A percentile compares a stretch with the other conserved stretches of the same genome.
Conservation (phyloP, 2,888 invertebrate genomes). For the Drosophila anomelani region DNA sequence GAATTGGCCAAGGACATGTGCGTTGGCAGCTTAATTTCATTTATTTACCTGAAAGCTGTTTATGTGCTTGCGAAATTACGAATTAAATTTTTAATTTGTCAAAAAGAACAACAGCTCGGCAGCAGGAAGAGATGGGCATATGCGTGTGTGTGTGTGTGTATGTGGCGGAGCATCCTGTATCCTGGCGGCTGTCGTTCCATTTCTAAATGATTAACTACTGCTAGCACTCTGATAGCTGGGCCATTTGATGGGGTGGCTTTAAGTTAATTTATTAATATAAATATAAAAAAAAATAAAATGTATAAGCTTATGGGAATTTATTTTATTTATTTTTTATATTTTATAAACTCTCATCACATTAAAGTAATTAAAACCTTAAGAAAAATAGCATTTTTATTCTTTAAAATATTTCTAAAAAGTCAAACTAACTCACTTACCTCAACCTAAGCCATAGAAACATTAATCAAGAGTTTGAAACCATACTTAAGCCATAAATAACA, state of each 20-base stretch:
- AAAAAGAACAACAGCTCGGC: slow-evolving; percentile 51
- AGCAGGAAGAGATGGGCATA: slow-evolving; percentile 35
- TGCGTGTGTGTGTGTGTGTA: background rate
- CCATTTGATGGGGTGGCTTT: slow-evolving; percentile 7
- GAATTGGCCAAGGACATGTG: slow-evolving; percentile 40
- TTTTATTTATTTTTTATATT: background rate
- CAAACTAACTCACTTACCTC: background rate
- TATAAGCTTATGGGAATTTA: too few relatives aligned
- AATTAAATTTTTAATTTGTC: slow-evolving; percentile 79
- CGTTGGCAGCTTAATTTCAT: slow-evolving; percentile 73
- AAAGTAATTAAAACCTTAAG: background rate
- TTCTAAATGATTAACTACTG: slow-evolving; percentile 72
- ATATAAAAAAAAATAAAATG: too few relatives aligned
- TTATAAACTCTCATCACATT: background rate
- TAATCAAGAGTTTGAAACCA: background rate
- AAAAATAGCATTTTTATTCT: background rate
- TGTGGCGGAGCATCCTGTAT: slow-evolving; percentile 34
- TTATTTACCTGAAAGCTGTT: slow-evolving; percentile 79
- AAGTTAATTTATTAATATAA: slow-evolving; percentile 6
- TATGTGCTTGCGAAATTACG: slow-evolving; percentile 76
- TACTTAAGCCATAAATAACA: background rate
- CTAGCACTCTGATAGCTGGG: slow-evolving; percentile 25
- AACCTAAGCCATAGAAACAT: background rate
- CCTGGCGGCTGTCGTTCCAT: slow-evolving; percentile 58
- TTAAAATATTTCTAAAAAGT: background rate